Evolutionary conservation across 2,888 invertebrate genomes (phyloP).

Genomic region (Dermolepida albohirtum): DNA sequence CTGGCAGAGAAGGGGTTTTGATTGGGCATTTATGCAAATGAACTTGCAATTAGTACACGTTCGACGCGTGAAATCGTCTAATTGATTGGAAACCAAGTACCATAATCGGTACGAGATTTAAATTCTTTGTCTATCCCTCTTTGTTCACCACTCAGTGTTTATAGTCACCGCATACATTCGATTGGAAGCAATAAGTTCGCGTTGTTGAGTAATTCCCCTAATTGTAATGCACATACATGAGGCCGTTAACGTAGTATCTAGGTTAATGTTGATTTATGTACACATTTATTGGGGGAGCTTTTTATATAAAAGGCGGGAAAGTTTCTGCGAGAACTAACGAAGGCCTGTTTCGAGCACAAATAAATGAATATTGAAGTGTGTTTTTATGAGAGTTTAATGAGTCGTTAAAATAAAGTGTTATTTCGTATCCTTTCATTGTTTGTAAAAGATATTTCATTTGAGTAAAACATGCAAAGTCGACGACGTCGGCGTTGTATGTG

Average conservation of each 20-base stretch:
- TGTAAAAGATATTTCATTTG: not conserved
- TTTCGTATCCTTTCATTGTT: conserved; percentile 6
- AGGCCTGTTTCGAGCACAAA: too few species aligned
- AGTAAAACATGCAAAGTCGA: not conserved
- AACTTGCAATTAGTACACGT: conserved; percentile 30
- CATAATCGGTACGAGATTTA: conserved; percentile 25
- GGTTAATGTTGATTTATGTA: conserved; percentile 29
- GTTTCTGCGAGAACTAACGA: conserved; percentile 4
- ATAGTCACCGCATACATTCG: too few species aligned
- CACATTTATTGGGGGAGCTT: not conserved
- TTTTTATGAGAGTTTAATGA: not conserved
- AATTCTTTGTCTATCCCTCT: conserved; percentile 10
- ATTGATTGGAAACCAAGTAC: conserved; percentile 23
- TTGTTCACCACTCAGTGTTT: too few species aligned
- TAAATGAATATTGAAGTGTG: not conserved
- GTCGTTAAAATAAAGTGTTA: not conserved
- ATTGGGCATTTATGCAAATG: conserved; percentile 37
- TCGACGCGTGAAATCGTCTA: conserved; percentile 16
- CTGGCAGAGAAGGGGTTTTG: not conserved
- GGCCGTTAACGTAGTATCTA: not conserved
- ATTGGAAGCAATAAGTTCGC: too few species aligned
- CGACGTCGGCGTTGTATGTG: not conserved
- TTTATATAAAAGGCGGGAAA: conserved; percentile 10
- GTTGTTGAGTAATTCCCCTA: too few species aligned
- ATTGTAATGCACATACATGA: too few species aligned